Evolutionary conservation across 2,797 vertebrate genomes (phyloP).

Genomic region (Myoxocephalus aenaeus): DNA sequence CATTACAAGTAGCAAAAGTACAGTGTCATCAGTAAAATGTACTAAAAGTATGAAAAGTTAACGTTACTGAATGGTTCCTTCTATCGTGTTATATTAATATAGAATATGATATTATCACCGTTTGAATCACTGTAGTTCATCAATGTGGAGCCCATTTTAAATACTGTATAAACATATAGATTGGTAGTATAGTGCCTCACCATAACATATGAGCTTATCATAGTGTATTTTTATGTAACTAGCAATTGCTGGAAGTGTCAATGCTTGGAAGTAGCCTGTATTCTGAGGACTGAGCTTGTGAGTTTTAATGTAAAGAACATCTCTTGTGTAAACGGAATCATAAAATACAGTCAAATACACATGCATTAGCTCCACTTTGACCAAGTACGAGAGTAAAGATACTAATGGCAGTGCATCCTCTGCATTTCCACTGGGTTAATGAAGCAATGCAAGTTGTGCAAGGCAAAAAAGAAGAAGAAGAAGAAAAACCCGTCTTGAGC

Average conservation of each 20-base stretch:
- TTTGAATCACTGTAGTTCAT: too few relatives aligned
- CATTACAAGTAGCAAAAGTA: too few relatives aligned
- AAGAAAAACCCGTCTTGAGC: not conserved
- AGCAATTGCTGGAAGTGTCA: not conserved
- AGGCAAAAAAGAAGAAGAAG: not conserved
- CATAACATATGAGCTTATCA: not conserved
- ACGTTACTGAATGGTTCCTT: not conserved
- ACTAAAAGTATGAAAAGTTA: too few relatives aligned
- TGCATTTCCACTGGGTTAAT: not conserved
- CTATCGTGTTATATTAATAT: not conserved
- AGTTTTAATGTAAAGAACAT: not conserved
- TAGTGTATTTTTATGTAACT: not conserved
- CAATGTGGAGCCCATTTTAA: too few relatives aligned
- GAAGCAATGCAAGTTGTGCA: slow-evolving; percentile 7
- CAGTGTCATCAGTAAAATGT: too few relatives aligned
- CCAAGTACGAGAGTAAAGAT: not conserved
- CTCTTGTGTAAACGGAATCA: not conserved
- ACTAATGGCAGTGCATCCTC: not conserved
- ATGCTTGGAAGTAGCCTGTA: not conserved
- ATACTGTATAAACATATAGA: not conserved
- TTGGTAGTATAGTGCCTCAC: not conserved
- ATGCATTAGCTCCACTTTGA: not conserved
- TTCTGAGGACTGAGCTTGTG: not conserved
- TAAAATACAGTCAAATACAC: not conserved
- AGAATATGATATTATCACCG: not conserved